Base-by-base conservation (phyloP, 2,113 vertebrate species). In the Aegotheles bennettii region DNA sequence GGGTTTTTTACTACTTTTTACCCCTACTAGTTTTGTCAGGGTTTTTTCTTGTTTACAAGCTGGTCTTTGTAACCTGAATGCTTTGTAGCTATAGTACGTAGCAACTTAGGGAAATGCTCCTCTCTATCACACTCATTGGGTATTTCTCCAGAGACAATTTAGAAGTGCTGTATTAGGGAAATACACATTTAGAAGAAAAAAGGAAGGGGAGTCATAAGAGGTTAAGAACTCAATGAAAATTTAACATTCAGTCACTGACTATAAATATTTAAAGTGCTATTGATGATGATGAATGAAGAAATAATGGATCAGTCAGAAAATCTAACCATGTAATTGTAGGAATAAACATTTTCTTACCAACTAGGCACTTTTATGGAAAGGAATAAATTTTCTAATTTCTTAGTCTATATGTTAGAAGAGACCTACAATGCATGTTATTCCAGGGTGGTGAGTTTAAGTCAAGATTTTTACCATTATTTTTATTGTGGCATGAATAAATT, bases 161-260 rank as follows among this genome's bases (percentile, higher is more conserved):
- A 93, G 84, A 86, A 89, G 60, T 75, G 48, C 53, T 89, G 23
- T 76, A 42, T 84, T 91, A 84, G 31, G 43, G n/a, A 95, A 96
- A 94, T 87, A 96, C 96, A 84, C 67, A 81, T 86, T 87, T 63
- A 71, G 33, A 90, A 82, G 31, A 78, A 85, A 77, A 93, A 89
- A 70, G 31, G 50, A 74, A 89, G 45, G 8, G 43, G 13, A 85
- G 10, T 77, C 16, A 36, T 79, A 87, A 70, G 59, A 77, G n/a
- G 12, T 88, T 94, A 94, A 77, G 85, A 92, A 87, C 42, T 63
- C 88, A 73, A 82, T 93, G 68, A 88, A 92, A 93, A 95, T 70
- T 63, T 93, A 89, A 60, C 47, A 53, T 85, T 93, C 56, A 74
- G 56, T 82, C 84, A 75, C 36, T 73, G 25, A 29, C 33, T 93